A percentile compares a stretch with the other conserved stretches of the same genome.
phyloP scores from a whole-genome alignment of 2,113 vertebrate species.

The Nannobrachium achirus region DNA sequence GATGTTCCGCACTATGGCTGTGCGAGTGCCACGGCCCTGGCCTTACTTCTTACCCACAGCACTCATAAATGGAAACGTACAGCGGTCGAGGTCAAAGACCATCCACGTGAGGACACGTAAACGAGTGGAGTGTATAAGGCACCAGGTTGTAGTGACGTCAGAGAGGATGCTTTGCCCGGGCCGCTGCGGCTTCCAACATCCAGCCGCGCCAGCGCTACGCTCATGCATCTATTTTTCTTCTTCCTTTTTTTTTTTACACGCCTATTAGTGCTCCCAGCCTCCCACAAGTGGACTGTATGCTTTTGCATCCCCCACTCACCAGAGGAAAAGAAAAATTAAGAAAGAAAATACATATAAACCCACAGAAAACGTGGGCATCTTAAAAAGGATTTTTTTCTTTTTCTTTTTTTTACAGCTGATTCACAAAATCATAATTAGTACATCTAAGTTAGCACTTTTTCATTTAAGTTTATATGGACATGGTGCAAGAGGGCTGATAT shows the following conservation, averaged over 20 bases:
- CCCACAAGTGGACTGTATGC: conserved; percentile 65
- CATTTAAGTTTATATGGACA: conserved; percentile 75
- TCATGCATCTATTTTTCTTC: conserved; percentile 48
- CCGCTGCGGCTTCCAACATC: conserved; percentile 29
- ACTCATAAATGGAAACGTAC: conserved; percentile 74
- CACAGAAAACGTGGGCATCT: conserved; percentile 86
- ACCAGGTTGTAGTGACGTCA: conserved; percentile 83
- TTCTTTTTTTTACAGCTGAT: conserved; percentile 79
- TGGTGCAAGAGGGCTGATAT: conserved; percentile 77
- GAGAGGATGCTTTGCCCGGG: conserved; percentile 70
- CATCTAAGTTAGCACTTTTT: conserved; percentile 84
- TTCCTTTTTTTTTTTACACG: conserved; percentile 44
- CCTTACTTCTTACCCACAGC: conserved; percentile 63
- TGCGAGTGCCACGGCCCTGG: conserved; percentile 45
- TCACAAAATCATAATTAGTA: conserved; percentile 88
- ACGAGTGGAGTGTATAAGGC: conserved; percentile 85
- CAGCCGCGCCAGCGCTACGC: conserved; percentile 58
- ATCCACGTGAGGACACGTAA: conserved; percentile 83
- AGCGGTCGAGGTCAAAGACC: conserved; percentile 76
- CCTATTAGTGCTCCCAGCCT: too few relatives aligned
- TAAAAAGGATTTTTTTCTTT: conserved; percentile 77
- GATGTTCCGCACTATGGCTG: conserved; percentile 51
- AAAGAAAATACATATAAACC: conserved; percentile 71
- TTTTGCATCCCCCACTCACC: conserved; percentile 55
- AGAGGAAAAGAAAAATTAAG: conserved; percentile 52